Percentiles rank a stretch among this genome's conserved stretches.
These are phyloP conservation scores for Daubentonia madagascariensis DNA, from an alignment of 2,113 vertebrate species.

Conservation along the genomic window DNA sequence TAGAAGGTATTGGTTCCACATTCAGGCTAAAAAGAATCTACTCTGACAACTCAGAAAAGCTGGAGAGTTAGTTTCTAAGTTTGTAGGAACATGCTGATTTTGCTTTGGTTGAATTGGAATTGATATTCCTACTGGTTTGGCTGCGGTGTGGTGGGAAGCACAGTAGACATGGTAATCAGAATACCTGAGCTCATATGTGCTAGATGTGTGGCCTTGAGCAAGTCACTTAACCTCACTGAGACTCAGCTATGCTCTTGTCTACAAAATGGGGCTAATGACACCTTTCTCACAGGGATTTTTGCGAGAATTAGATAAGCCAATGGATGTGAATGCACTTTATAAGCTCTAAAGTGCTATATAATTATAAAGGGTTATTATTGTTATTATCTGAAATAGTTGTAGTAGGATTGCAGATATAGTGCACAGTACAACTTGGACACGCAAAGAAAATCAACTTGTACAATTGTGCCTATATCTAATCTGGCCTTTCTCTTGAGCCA, in stretches of 20 bases:
- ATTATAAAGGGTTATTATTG: not conserved
- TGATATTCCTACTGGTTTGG: not conserved
- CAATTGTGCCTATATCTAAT: not conserved
- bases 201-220: not conserved
- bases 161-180: not conserved
- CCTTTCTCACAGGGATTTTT: not conserved
- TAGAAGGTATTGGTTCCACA: not conserved
- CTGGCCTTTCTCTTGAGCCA: not conserved
- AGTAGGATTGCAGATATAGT: not conserved
- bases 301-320: not conserved
- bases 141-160: not conserved
- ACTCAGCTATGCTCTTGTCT: not conserved
- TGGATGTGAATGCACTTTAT: not conserved
- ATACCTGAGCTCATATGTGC: not conserved
- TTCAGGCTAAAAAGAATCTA: not conserved
- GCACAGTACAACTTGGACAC: not conserved
- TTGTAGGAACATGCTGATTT: not conserved
- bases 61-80: not conserved
- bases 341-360: not conserved
- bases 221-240: not conserved
- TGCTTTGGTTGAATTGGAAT: not conserved
- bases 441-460: not conserved
- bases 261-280: not conserved
- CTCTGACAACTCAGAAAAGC: not conserved
- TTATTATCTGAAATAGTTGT: not conserved